These are phyloP conservation scores for Plebejus anna DNA, from an alignment of 2,888 invertebrate species.

Conservation along the genomic window DNA sequence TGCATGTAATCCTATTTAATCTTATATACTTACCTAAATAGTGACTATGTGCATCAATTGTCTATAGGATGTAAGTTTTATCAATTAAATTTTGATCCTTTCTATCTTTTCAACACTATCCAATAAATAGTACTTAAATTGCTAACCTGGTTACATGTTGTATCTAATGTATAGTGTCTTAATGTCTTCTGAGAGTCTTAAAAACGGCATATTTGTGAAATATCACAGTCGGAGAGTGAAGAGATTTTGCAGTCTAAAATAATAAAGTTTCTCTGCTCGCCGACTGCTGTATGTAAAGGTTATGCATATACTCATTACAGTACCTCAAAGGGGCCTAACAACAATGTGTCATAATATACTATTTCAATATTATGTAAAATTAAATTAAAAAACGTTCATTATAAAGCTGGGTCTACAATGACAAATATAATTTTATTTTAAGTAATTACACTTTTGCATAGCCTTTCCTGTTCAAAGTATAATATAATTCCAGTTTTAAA, in stretches of 20 bases:
- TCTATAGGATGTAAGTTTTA: constrained; percentile 41
- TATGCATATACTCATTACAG: constrained; percentile 31
- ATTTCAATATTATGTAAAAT: not conserved
- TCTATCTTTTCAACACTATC: constrained; percentile 50
- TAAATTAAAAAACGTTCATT: not conserved
- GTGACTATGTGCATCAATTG: constrained; percentile 36
- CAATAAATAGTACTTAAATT: constrained; percentile 28
- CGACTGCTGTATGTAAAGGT: constrained; percentile 14
- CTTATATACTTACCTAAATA: constrained; percentile 36
- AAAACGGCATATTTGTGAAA: constrained; percentile 17
- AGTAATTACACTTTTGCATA: constrained; percentile 1
- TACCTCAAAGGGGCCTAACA: constrained; percentile 24
- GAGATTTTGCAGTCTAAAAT: not conserved
- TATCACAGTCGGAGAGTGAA: not conserved
- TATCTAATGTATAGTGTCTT: constrained; percentile 3
- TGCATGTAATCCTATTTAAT: constrained; percentile 39
- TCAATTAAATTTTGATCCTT: constrained; percentile 66
- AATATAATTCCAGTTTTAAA: not conserved
- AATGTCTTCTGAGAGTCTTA: constrained; percentile 11
- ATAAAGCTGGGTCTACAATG: not conserved
- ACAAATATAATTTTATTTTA: not conserved
- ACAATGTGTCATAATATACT: not conserved
- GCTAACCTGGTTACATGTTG: constrained; percentile 12
- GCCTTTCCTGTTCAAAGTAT: not conserved
- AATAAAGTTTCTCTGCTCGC: not conserved